These are phyloP conservation scores for Mobula hypostoma DNA, from an alignment of 2,113 vertebrate species.

Conservation along the genomic window DNA sequence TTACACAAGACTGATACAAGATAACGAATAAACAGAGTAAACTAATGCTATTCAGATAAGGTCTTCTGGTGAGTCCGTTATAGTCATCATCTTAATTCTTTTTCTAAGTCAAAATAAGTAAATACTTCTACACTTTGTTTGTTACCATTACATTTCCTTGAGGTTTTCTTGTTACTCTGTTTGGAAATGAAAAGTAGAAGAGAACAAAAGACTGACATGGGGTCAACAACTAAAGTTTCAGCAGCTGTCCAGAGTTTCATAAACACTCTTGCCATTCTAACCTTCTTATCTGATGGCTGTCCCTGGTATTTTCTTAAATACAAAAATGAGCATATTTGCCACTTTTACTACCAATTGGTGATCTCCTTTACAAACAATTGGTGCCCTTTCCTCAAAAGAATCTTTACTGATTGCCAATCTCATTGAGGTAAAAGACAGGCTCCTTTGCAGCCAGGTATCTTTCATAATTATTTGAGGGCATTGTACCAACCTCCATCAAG, in stretches of 20 bases:
- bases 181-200: not conserved
- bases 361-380: not conserved
- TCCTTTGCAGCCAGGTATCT: not conserved
- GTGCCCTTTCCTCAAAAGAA: not conserved
- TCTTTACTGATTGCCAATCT: not conserved
- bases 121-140: not conserved
- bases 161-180: not conserved
- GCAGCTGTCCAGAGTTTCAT: not conserved
- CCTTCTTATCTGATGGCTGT: not conserved
- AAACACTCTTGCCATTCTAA: not conserved
- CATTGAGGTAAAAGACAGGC: not conserved
- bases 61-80: not conserved
- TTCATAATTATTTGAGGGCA: too few species aligned
- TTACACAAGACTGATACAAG: too few species aligned
- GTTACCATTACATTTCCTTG: too few species aligned
- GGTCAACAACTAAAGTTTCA: not conserved
- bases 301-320: not conserved
- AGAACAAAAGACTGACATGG: not conserved
- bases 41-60: not conserved
- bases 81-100: not conserved
- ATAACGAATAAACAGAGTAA: too few species aligned
- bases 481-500: not conserved
- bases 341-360: too few species aligned
- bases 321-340: not conserved
- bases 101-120: not conserved